phyloP scores from a whole-genome alignment of 1,140 invertebrate genomes.

The Drosophila parvula region DNA sequence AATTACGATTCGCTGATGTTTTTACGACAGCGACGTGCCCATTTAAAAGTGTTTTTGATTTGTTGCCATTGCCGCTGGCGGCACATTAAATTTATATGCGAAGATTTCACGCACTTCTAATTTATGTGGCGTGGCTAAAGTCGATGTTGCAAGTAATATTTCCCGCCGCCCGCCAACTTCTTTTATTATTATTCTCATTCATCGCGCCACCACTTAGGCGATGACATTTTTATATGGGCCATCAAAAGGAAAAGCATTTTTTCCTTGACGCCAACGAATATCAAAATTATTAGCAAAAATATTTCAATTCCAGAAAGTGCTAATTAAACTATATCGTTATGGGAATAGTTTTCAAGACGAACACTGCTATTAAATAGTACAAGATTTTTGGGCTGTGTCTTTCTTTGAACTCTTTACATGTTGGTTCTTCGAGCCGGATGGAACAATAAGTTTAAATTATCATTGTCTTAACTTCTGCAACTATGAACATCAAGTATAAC shows the following conservation, averaged over 20 bases:
- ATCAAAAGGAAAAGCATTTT: slow-evolving; percentile 44
- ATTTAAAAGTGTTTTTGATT: slow-evolving; percentile 78
- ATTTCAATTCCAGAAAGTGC: background rate
- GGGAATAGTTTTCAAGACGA: too few species aligned
- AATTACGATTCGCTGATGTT: slow-evolving; percentile 79
- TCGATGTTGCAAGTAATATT: slow-evolving; percentile 73
- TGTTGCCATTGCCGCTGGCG: slow-evolving; percentile 54
- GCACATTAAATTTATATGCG: slow-evolving; percentile 77
- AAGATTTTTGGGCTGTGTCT: too few species aligned
- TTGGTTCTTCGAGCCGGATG: too few species aligned
- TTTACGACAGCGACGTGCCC: slow-evolving; percentile 75
- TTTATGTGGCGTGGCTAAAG: slow-evolving; percentile 70
- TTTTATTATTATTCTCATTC: slow-evolving; percentile 64
- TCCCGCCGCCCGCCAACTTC: slow-evolving; percentile 46
- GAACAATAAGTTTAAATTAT: background rate
- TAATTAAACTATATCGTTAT: slow-evolving; percentile 16
- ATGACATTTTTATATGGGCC: slow-evolving; percentile 48
- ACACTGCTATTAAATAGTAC: too few species aligned
- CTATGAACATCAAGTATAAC: background rate
- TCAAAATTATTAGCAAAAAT: slow-evolving; percentile 13
- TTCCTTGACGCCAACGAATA: background rate
- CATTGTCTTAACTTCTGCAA: background rate
- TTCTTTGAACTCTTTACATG: too few species aligned
- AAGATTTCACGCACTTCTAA: slow-evolving; percentile 74
- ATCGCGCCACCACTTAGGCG: slow-evolving; percentile 40